Evolutionary conservation across 1,140 invertebrate genomes (phyloP).

Genomic region (Pararge aegeria): DNA sequence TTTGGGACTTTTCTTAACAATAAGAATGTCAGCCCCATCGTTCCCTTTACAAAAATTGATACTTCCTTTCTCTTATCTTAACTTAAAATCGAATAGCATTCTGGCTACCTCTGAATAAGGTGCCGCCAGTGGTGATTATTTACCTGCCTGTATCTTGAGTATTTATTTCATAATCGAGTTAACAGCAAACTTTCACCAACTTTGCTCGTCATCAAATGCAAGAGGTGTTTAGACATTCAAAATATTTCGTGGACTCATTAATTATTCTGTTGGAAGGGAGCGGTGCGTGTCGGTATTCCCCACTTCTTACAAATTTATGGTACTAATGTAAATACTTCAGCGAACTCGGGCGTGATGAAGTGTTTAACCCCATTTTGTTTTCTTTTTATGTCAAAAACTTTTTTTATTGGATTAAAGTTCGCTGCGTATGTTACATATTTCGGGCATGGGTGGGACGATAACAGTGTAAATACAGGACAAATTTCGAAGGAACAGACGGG

Average conservation of each 20-base stretch:
- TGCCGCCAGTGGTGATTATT: background rate
- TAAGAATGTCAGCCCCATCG: too few relatives aligned
- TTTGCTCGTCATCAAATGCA: constrained; percentile 43
- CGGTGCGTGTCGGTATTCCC: constrained; percentile 52
- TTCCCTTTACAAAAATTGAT: too few relatives aligned
- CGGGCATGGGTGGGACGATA: too few relatives aligned
- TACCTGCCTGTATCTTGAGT: background rate
- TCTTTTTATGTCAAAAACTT: background rate
- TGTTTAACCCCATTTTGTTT: constrained; percentile 20
- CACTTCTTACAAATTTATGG: constrained; percentile 74
- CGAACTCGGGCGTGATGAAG: constrained; percentile 55
- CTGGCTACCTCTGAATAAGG: too few relatives aligned
- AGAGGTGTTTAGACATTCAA: constrained; percentile 57
- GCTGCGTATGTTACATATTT: too few relatives aligned
- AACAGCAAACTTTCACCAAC: constrained; percentile 20
- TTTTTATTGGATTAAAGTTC: background rate
- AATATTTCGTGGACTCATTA: constrained; percentile 64
- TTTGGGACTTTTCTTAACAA: too few relatives aligned
- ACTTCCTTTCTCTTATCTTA: too few relatives aligned
- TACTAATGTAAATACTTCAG: constrained; percentile 72
- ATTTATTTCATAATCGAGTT: constrained; percentile 26
- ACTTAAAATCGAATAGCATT: too few relatives aligned
- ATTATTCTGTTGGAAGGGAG: constrained; percentile 52
- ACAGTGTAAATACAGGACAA: too few relatives aligned
- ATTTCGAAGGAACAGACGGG: too few relatives aligned